Base-by-base conservation (phyloP, 1,140 invertebrate genomes). In the Hycleus cichorii region DNA sequence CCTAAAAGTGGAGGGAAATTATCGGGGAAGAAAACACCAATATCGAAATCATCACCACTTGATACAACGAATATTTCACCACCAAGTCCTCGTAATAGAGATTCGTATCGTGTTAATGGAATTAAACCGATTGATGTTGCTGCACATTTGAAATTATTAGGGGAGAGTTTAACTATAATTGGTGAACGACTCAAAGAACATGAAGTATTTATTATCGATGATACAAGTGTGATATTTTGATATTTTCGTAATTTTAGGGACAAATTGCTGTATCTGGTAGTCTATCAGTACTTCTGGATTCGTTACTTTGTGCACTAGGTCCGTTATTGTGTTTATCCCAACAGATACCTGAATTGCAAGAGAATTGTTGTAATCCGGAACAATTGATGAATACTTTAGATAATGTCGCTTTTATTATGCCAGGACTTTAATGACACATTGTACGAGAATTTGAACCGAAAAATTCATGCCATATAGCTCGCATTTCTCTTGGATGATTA, bases 371-470 rank as follows among this genome's bases (percentile, higher is more conserved):
- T 62, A 81, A 84, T 39, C 77, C 80, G 50, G 81, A 86, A 51
- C 81, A 84, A 18, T 76, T 94, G 26, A 80, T 83, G 3, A 82
- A 85, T 60, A 92, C 91, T 26, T 79, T 98, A 27, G 93, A 97
- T 73, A 95, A 96, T 74, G 92, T 97, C 59, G 93, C 93, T 0
- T 97, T 96, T 71, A 91, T 97, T 61, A 97, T 97, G 94, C 95
- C 94, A 12, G 94, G 94, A 61, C 78, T 97, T 26, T 95, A 84
- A 82, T 64, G 18, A 18, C 18, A 18, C 18, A 18, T 46, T 32
- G 27, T 59, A 42, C 4, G 3, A 42, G 9, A 42, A 8, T n/a
- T 42, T n/a, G 10, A 42, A 42, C 11, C 4, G 7, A 3, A 32
- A 32, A 32, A 18, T 18, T 32, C 4, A 32, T 32, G 32, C 32